Evolutionary conservation across 2,797 vertebrate genomes (phyloP).

Genomic region (Scolopax rusticola): DNA sequence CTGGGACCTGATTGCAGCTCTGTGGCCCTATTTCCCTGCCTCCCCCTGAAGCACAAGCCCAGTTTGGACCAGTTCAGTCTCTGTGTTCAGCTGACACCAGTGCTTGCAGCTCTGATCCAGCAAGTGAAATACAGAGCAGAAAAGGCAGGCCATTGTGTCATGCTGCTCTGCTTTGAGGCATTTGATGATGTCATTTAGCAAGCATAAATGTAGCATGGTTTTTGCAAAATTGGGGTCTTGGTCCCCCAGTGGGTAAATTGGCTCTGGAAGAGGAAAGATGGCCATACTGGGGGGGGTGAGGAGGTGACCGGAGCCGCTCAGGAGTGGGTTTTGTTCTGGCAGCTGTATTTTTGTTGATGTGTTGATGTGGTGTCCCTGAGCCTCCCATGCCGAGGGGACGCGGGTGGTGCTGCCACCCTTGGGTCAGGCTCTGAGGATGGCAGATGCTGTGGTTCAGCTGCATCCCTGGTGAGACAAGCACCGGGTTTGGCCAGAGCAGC

Average conservation of each 20-base stretch:
- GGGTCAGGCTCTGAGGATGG: background rate
- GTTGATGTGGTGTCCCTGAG: accelerated
- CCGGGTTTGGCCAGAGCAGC: background rate
- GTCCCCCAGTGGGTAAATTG: background rate
- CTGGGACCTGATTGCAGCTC: background rate
- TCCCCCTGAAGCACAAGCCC: background rate
- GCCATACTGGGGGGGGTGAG: accelerated
- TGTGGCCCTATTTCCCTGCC: background rate
- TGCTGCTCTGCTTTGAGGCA: accelerated
- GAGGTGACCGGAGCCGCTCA: background rate
- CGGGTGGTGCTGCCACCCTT: accelerated
- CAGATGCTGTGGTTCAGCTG: accelerated
- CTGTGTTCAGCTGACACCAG: accelerated
- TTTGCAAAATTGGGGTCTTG: background rate
- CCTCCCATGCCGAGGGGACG: background rate
- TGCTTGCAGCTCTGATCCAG: background rate
- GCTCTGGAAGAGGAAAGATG: background rate
- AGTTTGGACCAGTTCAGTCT: background rate
- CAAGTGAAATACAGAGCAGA: background rate
- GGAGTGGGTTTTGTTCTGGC: background rate
- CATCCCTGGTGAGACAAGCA: accelerated
- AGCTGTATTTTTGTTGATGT: accelerated
- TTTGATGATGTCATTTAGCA: accelerated
- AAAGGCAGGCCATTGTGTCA: background rate
- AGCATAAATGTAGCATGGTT: background rate